Conservation (phyloP, 2,888 invertebrate genomes). For the Rhagophthalmus giganteus region DNA sequence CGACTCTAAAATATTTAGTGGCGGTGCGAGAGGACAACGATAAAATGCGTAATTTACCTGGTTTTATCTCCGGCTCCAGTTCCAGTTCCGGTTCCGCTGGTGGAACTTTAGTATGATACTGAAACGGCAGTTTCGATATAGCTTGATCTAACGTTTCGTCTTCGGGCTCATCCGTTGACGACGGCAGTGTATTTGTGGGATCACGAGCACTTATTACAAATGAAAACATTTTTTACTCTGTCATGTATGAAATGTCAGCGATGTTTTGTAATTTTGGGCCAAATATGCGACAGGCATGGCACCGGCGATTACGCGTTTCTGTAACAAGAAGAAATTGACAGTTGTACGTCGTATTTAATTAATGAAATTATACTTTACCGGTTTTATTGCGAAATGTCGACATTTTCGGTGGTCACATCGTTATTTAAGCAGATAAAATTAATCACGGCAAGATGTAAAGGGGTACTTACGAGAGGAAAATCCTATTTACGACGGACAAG, state of each 20-base stretch:
- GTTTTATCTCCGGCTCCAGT: no score
- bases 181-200: slow-evolving; percentile 15
- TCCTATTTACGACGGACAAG: slow-evolving; percentile 31
- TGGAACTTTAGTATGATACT: background rate
- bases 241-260: slow-evolving; percentile 32
- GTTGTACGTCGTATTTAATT: no score
- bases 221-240: slow-evolving; percentile 36
- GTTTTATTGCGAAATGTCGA: no score
- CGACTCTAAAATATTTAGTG: background rate
- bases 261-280: slow-evolving; percentile 32
- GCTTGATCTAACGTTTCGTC: slow-evolving; percentile 2
- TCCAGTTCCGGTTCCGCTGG: background rate
- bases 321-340: no score
- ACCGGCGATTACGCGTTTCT: slow-evolving; percentile 4
- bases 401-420: no score
- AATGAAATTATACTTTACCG: no score
- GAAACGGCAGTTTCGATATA: background rate
- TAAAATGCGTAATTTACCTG: slow-evolving; percentile 6
- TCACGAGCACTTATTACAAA: slow-evolving; percentile 35
- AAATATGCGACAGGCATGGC: slow-evolving; percentile 18
- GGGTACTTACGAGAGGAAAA: slow-evolving; percentile 24
- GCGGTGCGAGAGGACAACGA: background rate
- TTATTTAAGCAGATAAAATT: slow-evolving; percentile 9
- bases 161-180: slow-evolving; percentile 22
- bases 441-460: slow-evolving; percentile 22